Percentiles rank a stretch among this genome's conserved stretches.
These are phyloP conservation scores for Rhadina sibilatrix DNA, from an alignment of 2,113 vertebrate genomes.

Conservation along the genomic window DNA sequence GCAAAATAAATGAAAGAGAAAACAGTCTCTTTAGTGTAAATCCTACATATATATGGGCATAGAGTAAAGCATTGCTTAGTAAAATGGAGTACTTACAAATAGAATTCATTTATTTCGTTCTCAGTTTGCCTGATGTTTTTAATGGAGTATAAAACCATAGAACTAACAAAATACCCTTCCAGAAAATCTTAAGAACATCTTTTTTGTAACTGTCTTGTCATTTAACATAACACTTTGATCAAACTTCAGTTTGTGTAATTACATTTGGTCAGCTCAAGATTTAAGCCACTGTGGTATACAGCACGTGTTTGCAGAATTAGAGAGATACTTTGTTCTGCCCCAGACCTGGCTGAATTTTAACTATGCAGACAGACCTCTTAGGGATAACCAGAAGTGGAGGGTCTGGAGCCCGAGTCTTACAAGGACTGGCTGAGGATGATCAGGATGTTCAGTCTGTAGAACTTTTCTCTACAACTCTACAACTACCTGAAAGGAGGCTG, in stretches of 20 bases:
- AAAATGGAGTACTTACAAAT: background rate
- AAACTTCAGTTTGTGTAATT: background rate
- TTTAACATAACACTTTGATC: background rate
- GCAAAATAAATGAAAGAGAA: background rate
- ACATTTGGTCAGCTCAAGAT: background rate
- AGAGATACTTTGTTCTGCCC: background rate
- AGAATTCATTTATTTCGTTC: background rate
- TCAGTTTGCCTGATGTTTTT: background rate
- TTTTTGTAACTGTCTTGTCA: background rate
- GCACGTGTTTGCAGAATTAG: background rate
- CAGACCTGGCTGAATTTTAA: background rate
- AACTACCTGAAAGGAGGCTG: background rate
- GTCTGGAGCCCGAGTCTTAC: background rate
- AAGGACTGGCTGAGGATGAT: accelerated
- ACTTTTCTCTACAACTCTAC: background rate
- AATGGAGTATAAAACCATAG: background rate
- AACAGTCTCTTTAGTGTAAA: background rate
- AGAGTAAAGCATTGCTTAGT: background rate
- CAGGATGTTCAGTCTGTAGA: background rate
- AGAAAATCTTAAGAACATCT: background rate
- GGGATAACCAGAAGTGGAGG: background rate
- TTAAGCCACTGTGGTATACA: background rate
- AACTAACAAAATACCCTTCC: background rate
- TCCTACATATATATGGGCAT: background rate
- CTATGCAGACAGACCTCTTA: background rate